These are phyloP conservation scores for Drosophila fulvimacula DNA, from an alignment of 2,888 invertebrate genomes.

Conservation along the genomic window DNA sequence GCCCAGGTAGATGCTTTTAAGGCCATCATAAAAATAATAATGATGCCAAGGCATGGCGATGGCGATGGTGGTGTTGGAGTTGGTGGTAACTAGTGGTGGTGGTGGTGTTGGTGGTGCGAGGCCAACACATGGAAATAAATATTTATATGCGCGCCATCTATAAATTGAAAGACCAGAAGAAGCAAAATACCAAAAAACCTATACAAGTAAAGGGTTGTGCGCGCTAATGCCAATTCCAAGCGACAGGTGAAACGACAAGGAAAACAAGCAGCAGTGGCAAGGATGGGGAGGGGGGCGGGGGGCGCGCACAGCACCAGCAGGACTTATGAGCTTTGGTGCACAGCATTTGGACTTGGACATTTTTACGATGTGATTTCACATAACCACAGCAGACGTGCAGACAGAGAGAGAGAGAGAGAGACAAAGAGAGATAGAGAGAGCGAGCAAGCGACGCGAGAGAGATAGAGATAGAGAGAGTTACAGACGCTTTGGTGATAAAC, in stretches of 20 bases:
- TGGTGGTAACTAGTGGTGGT: conserved; percentile 41
- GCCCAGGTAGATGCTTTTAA: conserved; percentile 73
- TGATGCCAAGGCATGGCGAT: conserved; percentile 75
- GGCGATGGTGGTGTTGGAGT: conserved; percentile 11
- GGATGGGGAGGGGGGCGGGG: background rate
- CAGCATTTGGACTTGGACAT: conserved; percentile 82
- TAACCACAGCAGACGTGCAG: conserved; percentile 79
- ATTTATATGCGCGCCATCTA: conserved; percentile 81
- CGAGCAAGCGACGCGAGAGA: conserved; percentile 18
- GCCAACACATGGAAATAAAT: conserved; percentile 71
- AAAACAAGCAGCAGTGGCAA: conserved; percentile 13
- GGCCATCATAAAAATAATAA: conserved; percentile 76
- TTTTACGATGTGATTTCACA: conserved; percentile 83
- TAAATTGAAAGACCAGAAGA: conserved; percentile 73
- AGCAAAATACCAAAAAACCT: conserved; percentile 2
- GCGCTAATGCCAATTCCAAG: conserved; percentile 61
- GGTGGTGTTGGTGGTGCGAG: background rate
- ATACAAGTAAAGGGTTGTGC: conserved; percentile 36
- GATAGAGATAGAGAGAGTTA: conserved; percentile 40
- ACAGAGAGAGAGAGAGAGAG: conserved; percentile 33
- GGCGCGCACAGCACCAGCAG: conserved; percentile 30
- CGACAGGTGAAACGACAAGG: conserved; percentile 61
- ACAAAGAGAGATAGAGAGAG: conserved; percentile 3
- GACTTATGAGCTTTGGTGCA: conserved; percentile 82
- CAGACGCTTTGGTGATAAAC: conserved; percentile 78